phyloP scores from a whole-genome alignment of 2,113 vertebrate genomes.

The Calonectris borealis region DNA sequence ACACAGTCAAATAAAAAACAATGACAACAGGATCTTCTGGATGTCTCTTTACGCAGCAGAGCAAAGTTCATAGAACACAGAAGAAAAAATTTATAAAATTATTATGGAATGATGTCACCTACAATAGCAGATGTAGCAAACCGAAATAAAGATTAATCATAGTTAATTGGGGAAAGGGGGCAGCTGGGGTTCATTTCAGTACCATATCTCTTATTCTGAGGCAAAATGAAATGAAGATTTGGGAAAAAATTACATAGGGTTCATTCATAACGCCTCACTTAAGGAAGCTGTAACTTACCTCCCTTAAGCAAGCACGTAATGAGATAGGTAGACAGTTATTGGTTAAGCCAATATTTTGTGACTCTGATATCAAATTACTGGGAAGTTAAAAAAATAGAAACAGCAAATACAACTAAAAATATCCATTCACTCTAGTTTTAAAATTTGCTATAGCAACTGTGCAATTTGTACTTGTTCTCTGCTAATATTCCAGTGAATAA shows the following conservation, averaged over 20 bases:
- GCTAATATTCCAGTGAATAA: background rate
- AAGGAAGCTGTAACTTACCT: background rate
- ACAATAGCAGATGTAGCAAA: background rate
- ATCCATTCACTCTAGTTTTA: background rate
- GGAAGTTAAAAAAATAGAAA: background rate
- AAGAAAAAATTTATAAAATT: background rate
- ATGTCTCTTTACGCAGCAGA: background rate
- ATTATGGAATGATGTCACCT: background rate
- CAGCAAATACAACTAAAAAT: background rate
- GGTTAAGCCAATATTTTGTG: background rate
- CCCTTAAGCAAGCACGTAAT: background rate
- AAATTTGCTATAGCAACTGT: background rate
- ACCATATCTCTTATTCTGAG: background rate
- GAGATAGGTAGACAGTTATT: background rate
- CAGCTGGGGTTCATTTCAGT: background rate
- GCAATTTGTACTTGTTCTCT: background rate
- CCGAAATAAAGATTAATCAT: background rate
- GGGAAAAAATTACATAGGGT: background rate
- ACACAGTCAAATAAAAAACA: background rate
- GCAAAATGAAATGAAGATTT: background rate
- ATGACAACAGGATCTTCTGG: background rate
- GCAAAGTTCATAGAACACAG: background rate
- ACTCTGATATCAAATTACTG: background rate
- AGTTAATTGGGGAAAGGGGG: background rate
- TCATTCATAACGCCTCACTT: background rate